Evolutionary conservation across 2,888 invertebrate species (phyloP).

Genomic region (Thumatha senex): DNA sequence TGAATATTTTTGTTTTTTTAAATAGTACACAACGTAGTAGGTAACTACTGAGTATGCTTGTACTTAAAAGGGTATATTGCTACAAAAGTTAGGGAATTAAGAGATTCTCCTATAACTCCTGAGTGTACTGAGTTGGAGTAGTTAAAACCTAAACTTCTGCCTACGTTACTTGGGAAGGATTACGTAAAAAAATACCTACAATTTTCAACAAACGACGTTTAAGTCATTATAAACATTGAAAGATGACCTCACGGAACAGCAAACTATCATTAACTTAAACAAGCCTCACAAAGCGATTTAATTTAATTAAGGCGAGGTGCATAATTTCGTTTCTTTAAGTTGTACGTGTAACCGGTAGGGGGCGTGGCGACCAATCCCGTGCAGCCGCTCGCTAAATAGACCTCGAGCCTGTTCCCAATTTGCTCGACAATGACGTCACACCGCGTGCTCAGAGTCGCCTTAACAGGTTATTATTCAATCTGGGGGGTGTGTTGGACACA

Average conservation of each 20-base stretch:
- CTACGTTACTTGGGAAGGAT: too few relatives aligned
- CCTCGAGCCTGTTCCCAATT: constrained; percentile 74
- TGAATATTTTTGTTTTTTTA: too few relatives aligned
- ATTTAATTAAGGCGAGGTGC: constrained; percentile 67
- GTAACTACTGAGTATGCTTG: too few relatives aligned
- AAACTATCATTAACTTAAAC: constrained; percentile 1
- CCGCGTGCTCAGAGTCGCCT: constrained; percentile 48
- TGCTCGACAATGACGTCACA: constrained; percentile 71
- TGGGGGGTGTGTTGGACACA: constrained; percentile 73
- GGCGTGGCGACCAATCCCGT: constrained; percentile 78
- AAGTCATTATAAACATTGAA: not conserved
- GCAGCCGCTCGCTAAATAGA: constrained; percentile 73
- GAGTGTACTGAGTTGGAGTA: too few relatives aligned
- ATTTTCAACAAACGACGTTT: not conserved
- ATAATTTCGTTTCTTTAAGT: constrained; percentile 74
- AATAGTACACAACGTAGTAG: too few relatives aligned
- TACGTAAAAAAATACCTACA: too few relatives aligned
- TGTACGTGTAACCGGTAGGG: constrained; percentile 56
- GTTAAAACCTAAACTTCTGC: too few relatives aligned
- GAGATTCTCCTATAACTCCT: too few relatives aligned
- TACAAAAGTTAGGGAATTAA: too few relatives aligned
- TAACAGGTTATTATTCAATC: constrained; percentile 80
- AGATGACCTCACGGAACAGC: not conserved
- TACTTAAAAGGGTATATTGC: too few relatives aligned
- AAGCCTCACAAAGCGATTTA: constrained; percentile 59